Percentiles rank a stretch among this genome's conserved stretches.
Evolutionary conservation across 2,797 vertebrate genomes (phyloP).

Genomic region (Esox lucius): DNA sequence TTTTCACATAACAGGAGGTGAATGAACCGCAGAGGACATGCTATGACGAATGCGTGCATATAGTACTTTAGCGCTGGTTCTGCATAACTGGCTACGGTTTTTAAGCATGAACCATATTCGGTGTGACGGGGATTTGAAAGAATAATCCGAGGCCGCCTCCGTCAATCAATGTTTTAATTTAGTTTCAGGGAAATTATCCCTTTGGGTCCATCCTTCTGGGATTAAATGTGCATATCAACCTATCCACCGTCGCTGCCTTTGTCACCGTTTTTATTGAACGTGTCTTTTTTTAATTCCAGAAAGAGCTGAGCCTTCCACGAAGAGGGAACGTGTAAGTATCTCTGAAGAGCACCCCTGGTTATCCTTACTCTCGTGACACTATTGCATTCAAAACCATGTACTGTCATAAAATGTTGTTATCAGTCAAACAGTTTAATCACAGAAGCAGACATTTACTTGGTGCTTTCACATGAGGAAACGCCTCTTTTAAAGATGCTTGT

Average conservation of each 20-base stretch:
- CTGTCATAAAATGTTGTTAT: constrained; percentile 21
- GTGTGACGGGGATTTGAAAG: too few relatives aligned
- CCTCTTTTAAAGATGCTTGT: constrained; percentile 11
- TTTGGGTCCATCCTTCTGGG: too few relatives aligned
- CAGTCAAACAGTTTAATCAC: constrained; percentile 24
- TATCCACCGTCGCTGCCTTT: neutral
- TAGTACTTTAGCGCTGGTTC: neutral
- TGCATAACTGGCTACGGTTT: too few relatives aligned
- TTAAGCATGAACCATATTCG: too few relatives aligned
- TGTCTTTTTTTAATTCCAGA: constrained; percentile 60
- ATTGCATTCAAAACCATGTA: constrained; percentile 4
- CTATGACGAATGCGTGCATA: constrained; percentile 9
- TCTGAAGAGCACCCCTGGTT: neutral
- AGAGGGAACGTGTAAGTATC: constrained; percentile 76
- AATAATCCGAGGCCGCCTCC: too few relatives aligned
- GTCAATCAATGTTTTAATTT: too few relatives aligned
- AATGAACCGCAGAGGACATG: neutral
- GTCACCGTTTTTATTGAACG: neutral
- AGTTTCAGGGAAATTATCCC: too few relatives aligned
- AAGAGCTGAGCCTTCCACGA: constrained; percentile 77
- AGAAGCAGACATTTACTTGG: constrained; percentile 16
- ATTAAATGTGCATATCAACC: too few relatives aligned
- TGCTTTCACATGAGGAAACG: constrained; percentile 1
- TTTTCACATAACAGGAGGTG: constrained; percentile 29
- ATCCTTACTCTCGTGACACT: neutral